Percentiles rank a stretch among this genome's conserved stretches.
These are phyloP conservation scores for Falco columbarius DNA, from an alignment of 2,797 vertebrate genomes.

Conservation along the genomic window DNA sequence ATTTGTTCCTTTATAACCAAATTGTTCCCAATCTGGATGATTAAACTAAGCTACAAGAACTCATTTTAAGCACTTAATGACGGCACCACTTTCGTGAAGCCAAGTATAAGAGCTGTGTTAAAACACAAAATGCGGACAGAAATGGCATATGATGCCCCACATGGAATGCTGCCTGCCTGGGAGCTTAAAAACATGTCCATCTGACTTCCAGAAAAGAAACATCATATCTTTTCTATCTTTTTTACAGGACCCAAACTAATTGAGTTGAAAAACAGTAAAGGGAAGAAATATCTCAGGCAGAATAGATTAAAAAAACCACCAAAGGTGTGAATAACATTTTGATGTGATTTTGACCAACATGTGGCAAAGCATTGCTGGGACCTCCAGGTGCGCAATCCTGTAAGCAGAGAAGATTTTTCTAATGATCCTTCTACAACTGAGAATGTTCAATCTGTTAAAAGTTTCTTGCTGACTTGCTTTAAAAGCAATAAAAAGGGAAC, in stretches of 20 bases:
- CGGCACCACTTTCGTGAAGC: background rate
- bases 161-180: background rate
- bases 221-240: background rate
- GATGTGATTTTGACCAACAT: background rate
- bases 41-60: background rate
- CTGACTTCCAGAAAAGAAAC: background rate
- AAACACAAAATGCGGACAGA: background rate
- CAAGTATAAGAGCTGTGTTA: accelerated
- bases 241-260: background rate
- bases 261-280: background rate
- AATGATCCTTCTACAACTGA: background rate
- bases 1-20: background rate
- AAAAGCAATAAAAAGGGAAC: conserved; percentile 14
- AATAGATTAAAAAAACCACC: background rate
- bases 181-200: background rate
- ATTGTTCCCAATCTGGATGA: background rate
- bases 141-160: background rate
- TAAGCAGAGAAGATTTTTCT: background rate
- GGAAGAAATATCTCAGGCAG: background rate
- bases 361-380: background rate
- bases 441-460: background rate
- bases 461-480: conserved; percentile 25
- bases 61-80: background rate
- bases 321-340: background rate
- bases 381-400: background rate